Conservation (phyloP, 2,888 invertebrate genomes). For the Siphlonurus alternatus region DNA sequence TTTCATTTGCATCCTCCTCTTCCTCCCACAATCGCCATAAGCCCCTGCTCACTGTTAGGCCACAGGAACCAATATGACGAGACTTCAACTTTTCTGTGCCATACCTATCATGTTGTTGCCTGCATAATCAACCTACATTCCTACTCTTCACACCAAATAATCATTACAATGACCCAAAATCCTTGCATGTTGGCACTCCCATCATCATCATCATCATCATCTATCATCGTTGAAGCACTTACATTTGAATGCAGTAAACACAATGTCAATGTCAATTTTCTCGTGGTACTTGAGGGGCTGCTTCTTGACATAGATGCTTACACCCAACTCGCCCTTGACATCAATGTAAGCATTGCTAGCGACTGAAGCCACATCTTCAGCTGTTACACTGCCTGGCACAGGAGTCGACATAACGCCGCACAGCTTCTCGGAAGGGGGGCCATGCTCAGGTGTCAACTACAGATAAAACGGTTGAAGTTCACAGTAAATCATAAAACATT, state of each 20-base stretch:
- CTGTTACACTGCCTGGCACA: constrained; percentile 10
- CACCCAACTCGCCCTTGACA: constrained; percentile 24
- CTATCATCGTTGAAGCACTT: constrained; percentile 15
- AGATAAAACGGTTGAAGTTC: too few species aligned
- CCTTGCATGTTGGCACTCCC: background rate
- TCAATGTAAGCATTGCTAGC: constrained; percentile 20
- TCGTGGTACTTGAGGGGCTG: constrained; percentile 20
- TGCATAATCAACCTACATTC: too few species aligned
- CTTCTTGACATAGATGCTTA: constrained; percentile 27
- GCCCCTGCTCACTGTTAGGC: too few species aligned
- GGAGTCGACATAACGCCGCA: constrained; percentile 22
- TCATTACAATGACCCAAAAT: background rate
- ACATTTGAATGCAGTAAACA: constrained; percentile 31
- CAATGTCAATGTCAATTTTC: constrained; percentile 26
- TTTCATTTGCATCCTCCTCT: too few species aligned
- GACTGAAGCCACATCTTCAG: constrained; percentile 11
- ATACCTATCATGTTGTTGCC: background rate
- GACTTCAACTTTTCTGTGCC: background rate
- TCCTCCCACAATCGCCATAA: too few species aligned
- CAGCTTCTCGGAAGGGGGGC: constrained; percentile 19
- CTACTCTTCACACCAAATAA: background rate
- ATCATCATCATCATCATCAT: background rate
- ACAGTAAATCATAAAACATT: too few species aligned
- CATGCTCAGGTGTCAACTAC: constrained; percentile 23
- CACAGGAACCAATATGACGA: too few species aligned